phyloP scores from a whole-genome alignment of 2,888 invertebrate species.

The Taphrorychus bicolor region DNA sequence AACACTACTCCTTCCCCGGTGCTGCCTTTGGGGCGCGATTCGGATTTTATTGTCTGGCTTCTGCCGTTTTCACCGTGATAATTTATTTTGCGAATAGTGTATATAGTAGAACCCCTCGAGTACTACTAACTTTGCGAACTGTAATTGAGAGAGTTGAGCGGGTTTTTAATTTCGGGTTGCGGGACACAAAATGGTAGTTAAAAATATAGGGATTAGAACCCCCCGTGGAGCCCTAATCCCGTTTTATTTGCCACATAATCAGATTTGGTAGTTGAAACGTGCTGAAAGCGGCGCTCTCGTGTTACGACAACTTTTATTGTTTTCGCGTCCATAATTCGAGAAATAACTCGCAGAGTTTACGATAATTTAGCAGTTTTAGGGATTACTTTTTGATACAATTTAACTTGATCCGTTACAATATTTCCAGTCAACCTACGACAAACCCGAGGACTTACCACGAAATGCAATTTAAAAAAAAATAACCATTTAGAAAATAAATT shows the following conservation, averaged over 20 bases:
- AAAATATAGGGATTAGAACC: neutral
- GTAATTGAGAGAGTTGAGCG: too few species aligned
- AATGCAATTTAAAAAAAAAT: too few species aligned
- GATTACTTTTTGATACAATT: neutral
- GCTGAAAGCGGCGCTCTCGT: constrained; percentile 1
- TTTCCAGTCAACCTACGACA: too few species aligned
- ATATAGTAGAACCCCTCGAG: too few species aligned
- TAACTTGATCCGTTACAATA: too few species aligned
- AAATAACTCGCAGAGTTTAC: neutral
- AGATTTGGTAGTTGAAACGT: constrained; percentile 15
- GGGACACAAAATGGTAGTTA: neutral
- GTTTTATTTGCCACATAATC: constrained; percentile 21
- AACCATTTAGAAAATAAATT: too few species aligned
- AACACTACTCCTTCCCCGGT: constrained; percentile 6
- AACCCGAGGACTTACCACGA: too few species aligned
- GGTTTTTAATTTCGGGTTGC: neutral
- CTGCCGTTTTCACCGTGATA: neutral
- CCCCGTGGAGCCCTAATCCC: constrained; percentile 10
- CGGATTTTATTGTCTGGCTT: neutral
- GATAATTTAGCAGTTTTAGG: constrained; percentile 1
- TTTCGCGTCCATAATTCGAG: neutral
- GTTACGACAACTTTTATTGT: constrained; percentile 2
- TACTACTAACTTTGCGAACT: too few species aligned
- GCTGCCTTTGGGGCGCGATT: neutral
- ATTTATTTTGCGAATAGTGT: neutral